phyloP scores from a whole-genome alignment of 2,113 vertebrate species.

The Planiliza haematocheilus region DNA sequence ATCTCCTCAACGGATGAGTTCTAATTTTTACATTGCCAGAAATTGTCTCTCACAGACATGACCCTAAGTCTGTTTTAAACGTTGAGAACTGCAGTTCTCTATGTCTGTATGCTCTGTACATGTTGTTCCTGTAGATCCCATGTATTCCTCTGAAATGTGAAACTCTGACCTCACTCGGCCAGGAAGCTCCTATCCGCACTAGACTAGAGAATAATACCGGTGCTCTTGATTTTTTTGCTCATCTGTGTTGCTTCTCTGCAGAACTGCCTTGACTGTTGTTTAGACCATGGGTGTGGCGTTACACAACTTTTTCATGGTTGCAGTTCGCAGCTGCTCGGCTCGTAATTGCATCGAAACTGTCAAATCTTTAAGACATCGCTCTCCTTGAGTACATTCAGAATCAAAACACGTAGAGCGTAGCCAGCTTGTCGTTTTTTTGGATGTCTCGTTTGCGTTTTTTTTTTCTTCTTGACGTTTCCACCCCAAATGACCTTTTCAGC shows the following conservation, averaged over 20 bases:
- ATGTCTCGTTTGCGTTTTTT: not conserved
- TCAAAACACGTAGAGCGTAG: constrained; percentile 3
- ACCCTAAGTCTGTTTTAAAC: constrained; percentile 52
- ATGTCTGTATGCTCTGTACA: constrained; percentile 53
- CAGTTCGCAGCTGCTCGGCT: not conserved
- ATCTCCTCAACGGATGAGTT: constrained; percentile 46
- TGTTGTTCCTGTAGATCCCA: constrained; percentile 34
- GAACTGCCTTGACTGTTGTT: constrained; percentile 22
- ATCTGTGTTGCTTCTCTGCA: constrained; percentile 36
- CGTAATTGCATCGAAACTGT: too few species aligned
- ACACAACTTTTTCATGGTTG: not conserved
- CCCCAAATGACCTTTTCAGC: constrained; percentile 26
- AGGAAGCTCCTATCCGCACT: constrained; percentile 40
- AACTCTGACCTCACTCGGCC: constrained; percentile 45
- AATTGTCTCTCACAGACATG: constrained; percentile 42
- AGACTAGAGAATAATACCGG: constrained; percentile 65
- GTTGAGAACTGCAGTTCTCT: constrained; percentile 42
- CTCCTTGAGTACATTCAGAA: constrained; percentile 10
- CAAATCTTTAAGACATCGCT: too few species aligned
- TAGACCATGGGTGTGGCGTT: constrained; percentile 18
- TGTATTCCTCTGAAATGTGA: constrained; percentile 53
- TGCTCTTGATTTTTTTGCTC: constrained; percentile 59
- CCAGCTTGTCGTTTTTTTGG: not conserved
- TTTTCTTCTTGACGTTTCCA: constrained; percentile 9
- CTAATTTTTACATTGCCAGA: constrained; percentile 50